Percentiles rank a stretch among this genome's conserved stretches.
Evolutionary conservation across 2,888 invertebrate species (phyloP).

Genomic region (Clepsis dumicolana): DNA sequence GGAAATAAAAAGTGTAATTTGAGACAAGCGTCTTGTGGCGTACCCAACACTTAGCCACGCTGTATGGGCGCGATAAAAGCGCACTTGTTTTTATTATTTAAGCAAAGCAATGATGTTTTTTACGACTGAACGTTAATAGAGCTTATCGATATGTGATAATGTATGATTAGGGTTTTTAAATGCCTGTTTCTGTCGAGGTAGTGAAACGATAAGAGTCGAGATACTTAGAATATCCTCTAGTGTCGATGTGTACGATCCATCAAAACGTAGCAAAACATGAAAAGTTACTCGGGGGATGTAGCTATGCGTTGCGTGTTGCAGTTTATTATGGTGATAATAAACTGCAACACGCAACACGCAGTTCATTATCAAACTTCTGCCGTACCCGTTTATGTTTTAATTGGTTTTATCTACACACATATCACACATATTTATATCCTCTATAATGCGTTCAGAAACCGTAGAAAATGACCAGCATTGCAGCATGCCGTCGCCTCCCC

Average conservation of each 20-base stretch:
- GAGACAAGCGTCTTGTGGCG: slow-evolving; percentile 69
- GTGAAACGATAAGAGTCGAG: neutral
- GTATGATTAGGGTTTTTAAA: neutral
- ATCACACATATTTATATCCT: no score
- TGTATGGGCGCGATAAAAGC: slow-evolving; percentile 58
- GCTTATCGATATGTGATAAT: slow-evolving; percentile 17
- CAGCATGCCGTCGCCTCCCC: no score
- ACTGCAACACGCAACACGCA: no score
- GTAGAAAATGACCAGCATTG: no score
- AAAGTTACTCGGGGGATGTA: neutral
- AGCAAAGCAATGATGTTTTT: slow-evolving; percentile 43
- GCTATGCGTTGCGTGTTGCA: neutral
- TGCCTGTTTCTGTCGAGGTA: neutral
- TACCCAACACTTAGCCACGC: slow-evolving; percentile 60
- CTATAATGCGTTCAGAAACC: no score
- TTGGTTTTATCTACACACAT: no score
- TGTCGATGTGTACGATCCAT: neutral
- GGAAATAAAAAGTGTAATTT: slow-evolving; percentile 77
- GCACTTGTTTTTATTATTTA: slow-evolving; percentile 53
- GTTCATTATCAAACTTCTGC: neutral
- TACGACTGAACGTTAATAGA: slow-evolving; percentile 30
- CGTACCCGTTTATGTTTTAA: neutral
- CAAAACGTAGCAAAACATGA: neutral
- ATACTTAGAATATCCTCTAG: neutral
- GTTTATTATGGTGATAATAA: no score